Conservation (phyloP, 2,888 invertebrate genomes). For the Drosophila niveifrons region DNA sequence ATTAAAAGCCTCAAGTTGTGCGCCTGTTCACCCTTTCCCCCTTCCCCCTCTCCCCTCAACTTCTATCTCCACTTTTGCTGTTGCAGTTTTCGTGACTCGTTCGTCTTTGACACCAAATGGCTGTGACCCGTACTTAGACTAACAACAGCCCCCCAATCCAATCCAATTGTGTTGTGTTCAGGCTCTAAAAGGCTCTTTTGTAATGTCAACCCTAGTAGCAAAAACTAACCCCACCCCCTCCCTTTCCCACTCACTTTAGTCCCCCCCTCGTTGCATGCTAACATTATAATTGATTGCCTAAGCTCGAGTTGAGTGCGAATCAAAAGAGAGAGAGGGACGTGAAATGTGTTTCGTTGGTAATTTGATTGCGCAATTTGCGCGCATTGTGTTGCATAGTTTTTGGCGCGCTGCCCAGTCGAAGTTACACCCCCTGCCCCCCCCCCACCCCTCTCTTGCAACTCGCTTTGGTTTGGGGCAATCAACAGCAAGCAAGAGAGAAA, state of each 20-base stretch:
- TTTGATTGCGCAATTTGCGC: conserved; percentile 82
- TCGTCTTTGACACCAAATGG: conserved; percentile 74
- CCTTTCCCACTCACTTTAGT: too few species aligned
- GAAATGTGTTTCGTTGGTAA: conserved; percentile 52
- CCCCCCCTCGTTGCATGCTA: conserved; percentile 67
- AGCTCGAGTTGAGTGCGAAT: conserved; percentile 51
- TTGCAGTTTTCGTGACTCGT: conserved; percentile 63
- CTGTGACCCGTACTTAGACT: conserved; percentile 68
- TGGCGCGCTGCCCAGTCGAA: conserved; percentile 63
- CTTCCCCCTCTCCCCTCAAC: neutral
- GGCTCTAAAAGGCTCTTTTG: conserved; percentile 67
- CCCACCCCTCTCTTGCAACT: conserved; percentile 5
- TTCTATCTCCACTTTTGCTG: neutral
- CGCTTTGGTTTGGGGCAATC: conserved; percentile 26
- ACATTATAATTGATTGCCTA: conserved; percentile 79
- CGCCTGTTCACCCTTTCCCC: neutral
- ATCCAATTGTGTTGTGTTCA: conserved; percentile 10
- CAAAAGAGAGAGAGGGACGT: neutral
- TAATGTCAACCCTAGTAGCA: conserved; percentile 45
- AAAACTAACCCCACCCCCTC: neutral
- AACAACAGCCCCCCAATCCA: conserved; percentile 55
- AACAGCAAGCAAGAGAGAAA: neutral
- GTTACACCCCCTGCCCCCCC: conserved; percentile 2
- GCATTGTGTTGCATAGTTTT: conserved; percentile 84
- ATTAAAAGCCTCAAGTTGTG: conserved; percentile 48